Percentiles rank a stretch among this genome's conserved stretches.
Evolutionary conservation across 2,797 vertebrate species (phyloP).

Genomic region (Leptoclinus maculatus): DNA sequence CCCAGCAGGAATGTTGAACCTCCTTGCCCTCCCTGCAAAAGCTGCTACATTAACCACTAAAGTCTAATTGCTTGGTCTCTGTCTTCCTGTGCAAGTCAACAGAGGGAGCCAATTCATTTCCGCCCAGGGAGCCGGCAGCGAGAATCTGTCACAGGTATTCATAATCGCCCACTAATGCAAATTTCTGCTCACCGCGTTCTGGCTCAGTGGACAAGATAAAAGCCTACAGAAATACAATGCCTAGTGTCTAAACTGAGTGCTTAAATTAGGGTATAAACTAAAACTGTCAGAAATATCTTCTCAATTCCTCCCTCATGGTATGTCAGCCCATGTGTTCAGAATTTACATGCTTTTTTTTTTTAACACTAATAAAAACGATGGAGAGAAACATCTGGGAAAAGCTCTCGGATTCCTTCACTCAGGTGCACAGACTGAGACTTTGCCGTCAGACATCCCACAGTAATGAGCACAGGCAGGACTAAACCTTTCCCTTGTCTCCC

Average conservation of each 20-base stretch:
- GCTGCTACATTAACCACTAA: slow-evolving; percentile 87
- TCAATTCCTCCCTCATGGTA: slow-evolving; percentile 75
- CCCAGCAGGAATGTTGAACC: slow-evolving; percentile 86
- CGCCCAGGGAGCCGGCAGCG: slow-evolving; percentile 81
- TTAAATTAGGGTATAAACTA: slow-evolving; percentile 87
- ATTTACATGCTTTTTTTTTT: slow-evolving; percentile 76
- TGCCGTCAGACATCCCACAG: slow-evolving; percentile 73
- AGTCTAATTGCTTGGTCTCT: slow-evolving; percentile 87
- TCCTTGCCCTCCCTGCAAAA: slow-evolving; percentile 83
- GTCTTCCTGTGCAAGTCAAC: slow-evolving; percentile 85
- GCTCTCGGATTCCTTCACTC: slow-evolving; percentile 73
- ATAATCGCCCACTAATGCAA: slow-evolving; percentile 88
- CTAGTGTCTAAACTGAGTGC: slow-evolving; percentile 82
- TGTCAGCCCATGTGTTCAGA: slow-evolving; percentile 74
- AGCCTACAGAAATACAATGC: slow-evolving; percentile 83
- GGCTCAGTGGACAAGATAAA: slow-evolving; percentile 87
- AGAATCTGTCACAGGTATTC: slow-evolving; percentile 89
- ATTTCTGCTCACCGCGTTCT: slow-evolving; percentile 81
- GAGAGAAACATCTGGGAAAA: slow-evolving; percentile 79
- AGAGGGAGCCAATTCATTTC: slow-evolving; percentile 87
- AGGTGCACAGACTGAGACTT: slow-evolving; percentile 68
- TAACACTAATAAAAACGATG: slow-evolving; percentile 77
- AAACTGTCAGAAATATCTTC: slow-evolving; percentile 83
- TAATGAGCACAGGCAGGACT: slow-evolving; percentile 80
- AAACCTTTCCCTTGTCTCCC: slow-evolving; percentile 65